Conservation (phyloP, 2,888 invertebrate species). For the Mimachlamys varia region DNA sequence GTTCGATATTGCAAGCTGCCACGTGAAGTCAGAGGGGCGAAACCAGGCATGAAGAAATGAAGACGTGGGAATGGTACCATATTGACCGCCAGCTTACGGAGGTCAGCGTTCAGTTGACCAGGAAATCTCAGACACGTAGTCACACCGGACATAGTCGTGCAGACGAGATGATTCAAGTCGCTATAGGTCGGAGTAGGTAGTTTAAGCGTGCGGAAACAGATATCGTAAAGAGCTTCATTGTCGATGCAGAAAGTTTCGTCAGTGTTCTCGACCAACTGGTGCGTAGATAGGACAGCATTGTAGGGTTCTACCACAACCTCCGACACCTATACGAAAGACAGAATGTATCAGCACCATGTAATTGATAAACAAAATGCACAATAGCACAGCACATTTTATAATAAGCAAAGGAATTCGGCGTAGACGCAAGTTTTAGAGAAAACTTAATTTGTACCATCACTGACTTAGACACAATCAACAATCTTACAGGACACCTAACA, state of each 20-base stretch:
- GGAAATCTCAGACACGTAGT: slow-evolving; percentile 95
- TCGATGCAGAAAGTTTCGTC: slow-evolving; percentile 95
- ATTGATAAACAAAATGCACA: no score
- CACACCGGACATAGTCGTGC: slow-evolving; percentile 83
- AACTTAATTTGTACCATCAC: no score
- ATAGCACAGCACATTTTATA: no score
- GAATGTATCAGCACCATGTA: no score
- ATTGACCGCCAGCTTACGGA: slow-evolving; percentile 75
- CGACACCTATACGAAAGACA: slow-evolving; percentile 84
- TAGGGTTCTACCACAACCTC: slow-evolving; percentile 88
- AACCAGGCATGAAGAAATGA: slow-evolving; percentile 96
- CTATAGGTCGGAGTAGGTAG: slow-evolving; percentile 92
- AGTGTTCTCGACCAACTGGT: slow-evolving; percentile 90
- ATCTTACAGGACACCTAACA: no score
- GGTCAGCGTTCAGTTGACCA: slow-evolving; percentile 80
- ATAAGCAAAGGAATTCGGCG: no score
- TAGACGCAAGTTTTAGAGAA: no score
- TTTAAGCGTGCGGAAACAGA: slow-evolving; percentile 94
- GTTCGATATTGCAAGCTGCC: slow-evolving; percentile 86
- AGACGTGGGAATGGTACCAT: slow-evolving; percentile 95
- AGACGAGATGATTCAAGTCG: slow-evolving; percentile 91
- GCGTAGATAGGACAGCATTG: slow-evolving; percentile 90
- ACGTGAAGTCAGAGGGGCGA: slow-evolving; percentile 86
- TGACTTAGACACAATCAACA: no score
- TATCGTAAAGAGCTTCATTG: slow-evolving; percentile 94